These are phyloP conservation scores for Leptocoma aspasia DNA, from an alignment of 2,113 vertebrate species.

Conservation along the genomic window DNA sequence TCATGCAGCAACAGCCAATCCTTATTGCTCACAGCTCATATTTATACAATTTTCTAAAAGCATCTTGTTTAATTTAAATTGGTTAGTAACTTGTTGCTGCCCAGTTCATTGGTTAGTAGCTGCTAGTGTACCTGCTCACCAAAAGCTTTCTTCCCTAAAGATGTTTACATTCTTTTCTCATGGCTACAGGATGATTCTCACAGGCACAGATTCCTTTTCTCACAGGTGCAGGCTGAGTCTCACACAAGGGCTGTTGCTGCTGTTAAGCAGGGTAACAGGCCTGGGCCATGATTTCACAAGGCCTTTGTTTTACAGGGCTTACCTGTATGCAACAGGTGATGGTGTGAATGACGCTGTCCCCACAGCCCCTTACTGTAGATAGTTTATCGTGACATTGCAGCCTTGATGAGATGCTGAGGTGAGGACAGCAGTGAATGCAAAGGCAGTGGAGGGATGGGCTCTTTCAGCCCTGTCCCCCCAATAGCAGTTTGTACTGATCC, in stretches of 20 bases:
- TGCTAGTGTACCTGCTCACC: not conserved
- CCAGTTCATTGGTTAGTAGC: not conserved
- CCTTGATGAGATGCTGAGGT: not conserved
- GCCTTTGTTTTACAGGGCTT: not conserved
- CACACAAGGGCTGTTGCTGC: not conserved
- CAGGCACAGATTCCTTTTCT: not conserved
- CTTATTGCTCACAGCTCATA: not conserved
- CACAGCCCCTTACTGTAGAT: too few species aligned
- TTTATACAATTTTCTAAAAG: not conserved
- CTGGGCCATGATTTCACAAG: too few species aligned
- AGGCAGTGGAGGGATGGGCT: not conserved
- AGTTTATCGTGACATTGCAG: not conserved
- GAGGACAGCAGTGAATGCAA: not conserved
- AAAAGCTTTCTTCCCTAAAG: not conserved
- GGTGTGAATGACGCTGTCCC: too few species aligned
- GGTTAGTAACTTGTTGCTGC: not conserved
- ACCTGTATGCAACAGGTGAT: not conserved
- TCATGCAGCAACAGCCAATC: not conserved
- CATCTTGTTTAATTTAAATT: not conserved
- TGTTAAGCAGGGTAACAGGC: not conserved
- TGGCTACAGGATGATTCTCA: not conserved
- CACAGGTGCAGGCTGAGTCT: not conserved
- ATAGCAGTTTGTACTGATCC: not conserved
- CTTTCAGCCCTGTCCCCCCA: not conserved
- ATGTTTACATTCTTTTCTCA: not conserved